These are phyloP conservation scores for Pantala flavescens DNA, from an alignment of 1,140 invertebrate species.

Conservation along the genomic window DNA sequence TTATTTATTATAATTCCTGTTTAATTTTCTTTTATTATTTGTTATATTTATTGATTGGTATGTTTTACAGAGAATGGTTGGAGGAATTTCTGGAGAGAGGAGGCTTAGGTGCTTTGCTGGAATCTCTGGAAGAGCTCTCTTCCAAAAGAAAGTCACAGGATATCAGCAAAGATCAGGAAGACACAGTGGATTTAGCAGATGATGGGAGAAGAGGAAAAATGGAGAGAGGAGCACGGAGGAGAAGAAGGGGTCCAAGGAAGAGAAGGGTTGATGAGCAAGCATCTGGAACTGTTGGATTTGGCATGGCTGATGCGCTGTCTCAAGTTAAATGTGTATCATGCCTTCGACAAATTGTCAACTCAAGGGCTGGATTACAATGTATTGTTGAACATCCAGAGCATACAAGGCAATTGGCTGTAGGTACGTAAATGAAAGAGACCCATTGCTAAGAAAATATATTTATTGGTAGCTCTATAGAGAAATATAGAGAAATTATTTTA, in stretches of 20 bases:
- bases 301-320: constrained; percentile 34
- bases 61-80: constrained; percentile 33
- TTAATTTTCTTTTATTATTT: too few species aligned
- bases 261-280: not conserved
- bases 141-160: constrained; percentile 19
- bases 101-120: constrained; percentile 38
- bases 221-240: not conserved
- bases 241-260: not conserved
- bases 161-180: not conserved
- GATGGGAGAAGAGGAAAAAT: not conserved
- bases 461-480: not conserved
- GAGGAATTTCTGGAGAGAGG: constrained; percentile 38
- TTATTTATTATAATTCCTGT: too few species aligned
- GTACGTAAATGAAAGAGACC: constrained; percentile 27
- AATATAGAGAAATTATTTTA: not conserved
- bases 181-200: not conserved
- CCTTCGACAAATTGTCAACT: constrained; percentile 40
- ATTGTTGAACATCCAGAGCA: constrained; percentile 36
- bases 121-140: constrained; percentile 33
- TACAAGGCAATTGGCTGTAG: constrained; percentile 34
- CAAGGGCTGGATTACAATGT: constrained; percentile 37
- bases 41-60: too few species aligned
- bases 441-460: not conserved
- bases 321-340: constrained; percentile 39
- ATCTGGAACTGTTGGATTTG: constrained; percentile 25